phyloP scores from a whole-genome alignment of 1,140 invertebrate genomes.

The Leptopilina clavipes region DNA sequence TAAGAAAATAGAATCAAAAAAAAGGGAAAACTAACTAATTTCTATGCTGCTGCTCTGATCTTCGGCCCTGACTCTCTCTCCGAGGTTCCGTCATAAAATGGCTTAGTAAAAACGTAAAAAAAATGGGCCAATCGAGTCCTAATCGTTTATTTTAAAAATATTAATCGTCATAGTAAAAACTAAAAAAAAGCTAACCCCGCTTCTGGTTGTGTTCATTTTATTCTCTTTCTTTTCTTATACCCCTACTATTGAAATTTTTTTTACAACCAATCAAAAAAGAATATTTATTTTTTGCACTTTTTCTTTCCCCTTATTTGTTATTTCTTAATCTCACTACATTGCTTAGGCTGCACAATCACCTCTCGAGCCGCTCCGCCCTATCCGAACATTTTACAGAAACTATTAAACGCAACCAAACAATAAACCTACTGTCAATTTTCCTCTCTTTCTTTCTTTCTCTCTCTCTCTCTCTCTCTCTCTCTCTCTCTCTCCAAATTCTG shows the following conservation, averaged over 20 bases:
- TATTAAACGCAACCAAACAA: constrained; percentile 63
- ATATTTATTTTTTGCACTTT: constrained; percentile 45
- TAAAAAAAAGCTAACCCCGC: constrained; percentile 64
- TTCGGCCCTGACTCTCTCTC: constrained; percentile 73
- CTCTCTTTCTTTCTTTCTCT: no score
- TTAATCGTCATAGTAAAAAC: constrained; percentile 50
- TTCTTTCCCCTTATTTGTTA: constrained; percentile 14
- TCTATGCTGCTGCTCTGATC: constrained; percentile 72
- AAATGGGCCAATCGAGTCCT: constrained; percentile 53
- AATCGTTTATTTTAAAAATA: constrained; percentile 42
- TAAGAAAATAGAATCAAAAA: neutral
- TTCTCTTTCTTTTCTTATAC: constrained; percentile 38
- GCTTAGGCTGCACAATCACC: constrained; percentile 69
- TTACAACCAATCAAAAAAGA: constrained; percentile 37
- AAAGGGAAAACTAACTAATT: constrained; percentile 55
- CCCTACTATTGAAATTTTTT: constrained; percentile 37
- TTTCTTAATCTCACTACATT: constrained; percentile 41
- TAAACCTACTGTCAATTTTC: constrained; percentile 50
- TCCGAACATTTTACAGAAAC: constrained; percentile 59
- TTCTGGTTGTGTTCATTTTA: constrained; percentile 65
- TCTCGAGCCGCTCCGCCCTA: constrained; percentile 39
- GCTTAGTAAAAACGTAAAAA: constrained; percentile 46
- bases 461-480: constrained; percentile 23
- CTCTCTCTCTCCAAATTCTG: constrained; percentile 32
- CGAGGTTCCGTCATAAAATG: constrained; percentile 65